phyloP scores from a whole-genome alignment of 2,797 vertebrate genomes.

The Craterocephalus amniculus region DNA sequence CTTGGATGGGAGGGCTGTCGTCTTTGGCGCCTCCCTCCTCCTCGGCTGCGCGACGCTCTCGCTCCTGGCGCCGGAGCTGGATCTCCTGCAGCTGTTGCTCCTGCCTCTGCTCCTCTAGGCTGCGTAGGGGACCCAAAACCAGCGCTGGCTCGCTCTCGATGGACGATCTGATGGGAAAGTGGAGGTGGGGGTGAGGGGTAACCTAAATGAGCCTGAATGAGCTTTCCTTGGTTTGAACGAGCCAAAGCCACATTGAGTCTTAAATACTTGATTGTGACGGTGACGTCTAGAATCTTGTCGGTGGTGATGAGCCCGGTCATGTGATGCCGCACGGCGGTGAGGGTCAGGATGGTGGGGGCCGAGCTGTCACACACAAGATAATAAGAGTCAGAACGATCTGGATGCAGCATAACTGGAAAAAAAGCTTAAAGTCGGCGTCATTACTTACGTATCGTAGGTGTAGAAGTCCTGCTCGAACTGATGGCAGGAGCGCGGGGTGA shows the following conservation, averaged over 20 bases:
- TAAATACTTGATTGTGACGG: constrained; percentile 94
- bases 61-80: constrained; percentile 79
- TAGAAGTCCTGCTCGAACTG: constrained; percentile 97
- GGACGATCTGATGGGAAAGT: constrained; percentile 85
- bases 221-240: background rate
- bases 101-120: constrained; percentile 90
- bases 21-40: constrained; percentile 74
- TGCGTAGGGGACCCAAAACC: constrained; percentile 92
- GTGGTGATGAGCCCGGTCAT: constrained; percentile 94
- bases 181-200: no score
- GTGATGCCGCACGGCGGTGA: constrained; percentile 95
- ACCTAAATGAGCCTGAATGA: background rate
- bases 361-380: constrained; percentile 80
- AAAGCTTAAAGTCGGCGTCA: background rate
- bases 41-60: constrained; percentile 79
- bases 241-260: fast-evolving
- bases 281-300: constrained; percentile 95
- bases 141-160: constrained; percentile 97
- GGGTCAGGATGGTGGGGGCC: constrained; percentile 93
- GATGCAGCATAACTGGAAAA: background rate
- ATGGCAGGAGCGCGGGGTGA: constrained; percentile 98
- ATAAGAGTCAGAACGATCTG: background rate
- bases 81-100: constrained; percentile 90
- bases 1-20: constrained; percentile 85
- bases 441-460: constrained; percentile 95